A percentile compares a stretch with the other conserved stretches of the same genome.
Conservation (phyloP, 2,888 invertebrate species). For the Plagodis pulveraria region DNA sequence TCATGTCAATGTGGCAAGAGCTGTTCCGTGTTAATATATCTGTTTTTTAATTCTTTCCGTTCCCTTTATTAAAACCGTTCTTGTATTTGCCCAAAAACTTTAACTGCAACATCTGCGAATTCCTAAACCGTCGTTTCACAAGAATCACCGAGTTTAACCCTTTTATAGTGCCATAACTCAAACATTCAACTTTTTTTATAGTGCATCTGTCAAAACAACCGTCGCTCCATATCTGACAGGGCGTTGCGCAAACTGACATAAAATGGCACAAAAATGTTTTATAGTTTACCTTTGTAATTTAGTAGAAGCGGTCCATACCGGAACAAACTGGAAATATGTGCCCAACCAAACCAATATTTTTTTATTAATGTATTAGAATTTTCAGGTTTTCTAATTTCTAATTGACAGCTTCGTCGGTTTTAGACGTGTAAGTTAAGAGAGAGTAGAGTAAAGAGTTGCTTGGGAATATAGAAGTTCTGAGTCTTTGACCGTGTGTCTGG, state of each 20-base stretch:
- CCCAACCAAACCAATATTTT: background rate
- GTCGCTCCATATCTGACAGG: slow-evolving; percentile 34
- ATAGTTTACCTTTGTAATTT: slow-evolving; percentile 15
- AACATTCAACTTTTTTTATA: slow-evolving; percentile 63
- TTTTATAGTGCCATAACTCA: slow-evolving; percentile 60
- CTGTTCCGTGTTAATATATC: no score
- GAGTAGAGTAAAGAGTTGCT: no score
- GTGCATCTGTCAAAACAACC: slow-evolving; percentile 73
- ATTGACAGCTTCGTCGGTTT: no score
- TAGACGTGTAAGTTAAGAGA: no score
- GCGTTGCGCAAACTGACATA: slow-evolving; percentile 52
- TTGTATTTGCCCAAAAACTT: background rate
- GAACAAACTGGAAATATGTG: background rate
- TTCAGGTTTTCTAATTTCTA: no score
- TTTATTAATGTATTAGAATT: no score
- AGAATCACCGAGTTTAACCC: slow-evolving; percentile 45
- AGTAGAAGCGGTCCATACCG: background rate
- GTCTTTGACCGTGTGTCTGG: no score
- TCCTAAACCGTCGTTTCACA: slow-evolving; percentile 44
- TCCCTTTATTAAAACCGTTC: no score
- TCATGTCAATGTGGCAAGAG: no score
- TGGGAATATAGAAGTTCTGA: no score
- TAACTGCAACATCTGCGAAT: slow-evolving; percentile 47
- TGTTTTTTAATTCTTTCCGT: no score
- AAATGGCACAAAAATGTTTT: slow-evolving; percentile 47